Evolutionary conservation across 2,888 invertebrate species (phyloP).

Genomic region (Muschampia plurimacula): DNA sequence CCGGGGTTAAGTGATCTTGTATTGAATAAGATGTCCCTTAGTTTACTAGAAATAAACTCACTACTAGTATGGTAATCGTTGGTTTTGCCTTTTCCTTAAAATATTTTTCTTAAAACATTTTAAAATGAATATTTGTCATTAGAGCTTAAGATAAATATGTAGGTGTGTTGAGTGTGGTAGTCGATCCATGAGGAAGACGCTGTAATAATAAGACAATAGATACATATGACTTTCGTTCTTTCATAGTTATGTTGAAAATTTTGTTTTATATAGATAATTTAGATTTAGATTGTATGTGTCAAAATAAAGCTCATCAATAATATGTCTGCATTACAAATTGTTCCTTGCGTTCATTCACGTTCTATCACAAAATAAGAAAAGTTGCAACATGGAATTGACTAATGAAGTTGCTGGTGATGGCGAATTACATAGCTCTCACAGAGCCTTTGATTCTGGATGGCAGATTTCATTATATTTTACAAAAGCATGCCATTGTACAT

Average conservation of each 20-base stretch:
- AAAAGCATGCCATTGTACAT: slow-evolving; percentile 58
- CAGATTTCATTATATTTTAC: slow-evolving; percentile 60
- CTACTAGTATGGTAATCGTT: neutral
- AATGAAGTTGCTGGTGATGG: slow-evolving; percentile 43
- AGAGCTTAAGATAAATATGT: neutral
- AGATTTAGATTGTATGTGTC: neutral
- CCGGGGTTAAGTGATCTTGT: slow-evolving; percentile 70
- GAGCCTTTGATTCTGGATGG: slow-evolving; percentile 52
- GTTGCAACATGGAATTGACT: slow-evolving; percentile 32
- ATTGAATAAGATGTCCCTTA: slow-evolving; percentile 72
- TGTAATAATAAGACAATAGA: neutral
- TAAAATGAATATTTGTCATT: neutral
- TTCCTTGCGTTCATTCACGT: slow-evolving; percentile 10
- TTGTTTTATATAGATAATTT: neutral
- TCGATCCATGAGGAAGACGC: neutral
- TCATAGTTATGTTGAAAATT: neutral
- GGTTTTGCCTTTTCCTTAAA: neutral
- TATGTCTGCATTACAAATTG: slow-evolving; percentile 16
- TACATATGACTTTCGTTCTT: neutral
- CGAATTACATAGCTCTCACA: slow-evolving; percentile 51
- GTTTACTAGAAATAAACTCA: slow-evolving; percentile 29
- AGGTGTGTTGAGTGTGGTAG: neutral
- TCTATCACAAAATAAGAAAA: slow-evolving; percentile 16
- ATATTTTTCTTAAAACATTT: neutral
- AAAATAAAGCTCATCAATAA: slow-evolving; percentile 8